These are phyloP conservation scores for Mercenaria mercenaria DNA, from an alignment of 1,140 invertebrate species.

Conservation along the genomic window DNA sequence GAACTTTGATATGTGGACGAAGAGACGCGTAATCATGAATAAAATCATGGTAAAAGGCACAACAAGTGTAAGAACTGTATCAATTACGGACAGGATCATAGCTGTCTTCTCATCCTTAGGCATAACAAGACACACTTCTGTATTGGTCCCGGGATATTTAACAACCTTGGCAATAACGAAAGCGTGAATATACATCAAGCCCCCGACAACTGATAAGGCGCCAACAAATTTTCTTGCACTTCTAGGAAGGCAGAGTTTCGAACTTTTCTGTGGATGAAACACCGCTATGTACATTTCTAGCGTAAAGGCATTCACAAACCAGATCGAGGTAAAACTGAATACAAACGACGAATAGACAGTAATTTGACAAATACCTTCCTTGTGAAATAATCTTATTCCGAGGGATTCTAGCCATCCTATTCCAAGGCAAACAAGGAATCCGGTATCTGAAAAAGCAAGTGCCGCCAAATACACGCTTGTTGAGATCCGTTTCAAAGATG, in stretches of 20 bases:
- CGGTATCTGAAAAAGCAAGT: constrained; percentile 87
- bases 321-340: constrained; percentile 84
- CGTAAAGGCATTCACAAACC: constrained; percentile 85
- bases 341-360: constrained; percentile 83
- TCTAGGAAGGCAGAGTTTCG: constrained; percentile 77
- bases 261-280: constrained; percentile 81
- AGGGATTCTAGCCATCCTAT: constrained; percentile 88
- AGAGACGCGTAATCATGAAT: constrained; percentile 89
- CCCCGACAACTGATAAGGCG: constrained; percentile 69
- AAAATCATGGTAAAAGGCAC: constrained; percentile 88
- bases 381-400: constrained; percentile 84
- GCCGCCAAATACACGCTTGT: constrained; percentile 89
- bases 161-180: constrained; percentile 75
- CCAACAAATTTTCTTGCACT: constrained; percentile 69
- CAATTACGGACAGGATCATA: constrained; percentile 88
- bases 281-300: constrained; percentile 84
- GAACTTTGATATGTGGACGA: constrained; percentile 75
- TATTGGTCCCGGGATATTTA: constrained; percentile 27
- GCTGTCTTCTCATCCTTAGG: constrained; percentile 81
- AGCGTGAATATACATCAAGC: constrained; percentile 74
- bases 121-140: constrained; percentile 59
- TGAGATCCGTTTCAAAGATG: constrained; percentile 88
- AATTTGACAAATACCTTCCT: constrained; percentile 80
- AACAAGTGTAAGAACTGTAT: constrained; percentile 88
- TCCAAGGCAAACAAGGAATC: constrained; percentile 87